Evolutionary conservation across 2,113 vertebrate genomes (phyloP), one percentile per base, ranked within the genome.

Genomic region (Sciurus niger): DNA sequence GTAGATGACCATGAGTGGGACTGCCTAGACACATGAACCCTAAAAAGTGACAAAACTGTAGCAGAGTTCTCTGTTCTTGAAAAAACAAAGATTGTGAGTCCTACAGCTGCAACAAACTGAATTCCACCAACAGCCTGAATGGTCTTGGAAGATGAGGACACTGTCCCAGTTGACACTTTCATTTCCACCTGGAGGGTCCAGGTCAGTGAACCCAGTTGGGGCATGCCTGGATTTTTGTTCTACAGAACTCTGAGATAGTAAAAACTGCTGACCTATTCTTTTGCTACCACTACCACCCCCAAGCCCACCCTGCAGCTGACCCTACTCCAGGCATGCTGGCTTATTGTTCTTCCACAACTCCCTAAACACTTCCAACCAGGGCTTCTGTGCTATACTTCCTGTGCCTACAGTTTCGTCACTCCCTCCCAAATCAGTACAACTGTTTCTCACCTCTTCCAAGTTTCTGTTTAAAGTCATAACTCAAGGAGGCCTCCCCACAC

Each of bases 161-260:
- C 4, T 34, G 9, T n/a, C 28, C 0, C n/a, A 17, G 14, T 8
- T 37, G 13, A 46, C 51, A 28, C 20, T 10, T 51, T 37, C 37
- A 70, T 53, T 63, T 34, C 40, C 17, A 72, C 10, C 48, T 37
- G 48, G 46, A 43, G n/a, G 34, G 22, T 2, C 17, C 2, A 17
- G 34, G 37, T 53, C 3, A 1, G 0, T 1, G 25, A 60, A 7
- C 6, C 13, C 58, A 16, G 7, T 0, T 8, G 6, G 24, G 37
- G 48, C 2, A 1, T 4, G 25, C 46, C 70, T 55, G 37, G 28
- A 60, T n/a, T 83, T 73, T 55, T 11, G 18, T 17, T 16, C 34
- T 11, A 14, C 0, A 72, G 40, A 53, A 34, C 18, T 8, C 4
- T n/a, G 51, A 40, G n/a, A 28, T 8, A 30, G 24, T 12, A 48